Evolutionary conservation across 1,140 invertebrate genomes (phyloP).

Genomic region (Diabrotica undecimpunctata): DNA sequence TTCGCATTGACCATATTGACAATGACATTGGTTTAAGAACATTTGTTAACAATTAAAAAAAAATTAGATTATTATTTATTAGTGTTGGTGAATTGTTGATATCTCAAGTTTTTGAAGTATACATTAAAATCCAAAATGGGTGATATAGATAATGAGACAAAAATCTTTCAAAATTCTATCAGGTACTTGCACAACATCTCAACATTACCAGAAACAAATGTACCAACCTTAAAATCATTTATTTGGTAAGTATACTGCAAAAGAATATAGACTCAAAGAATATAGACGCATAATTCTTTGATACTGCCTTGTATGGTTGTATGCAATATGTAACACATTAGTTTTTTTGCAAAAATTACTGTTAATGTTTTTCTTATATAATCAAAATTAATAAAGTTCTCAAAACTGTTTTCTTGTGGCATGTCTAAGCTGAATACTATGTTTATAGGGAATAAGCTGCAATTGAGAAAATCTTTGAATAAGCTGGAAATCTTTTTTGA

Average conservation of each 20-base stretch:
- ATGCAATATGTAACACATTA: too few relatives aligned
- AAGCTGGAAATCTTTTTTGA: too few relatives aligned
- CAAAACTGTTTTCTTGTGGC: too few relatives aligned
- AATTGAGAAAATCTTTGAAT: too few relatives aligned
- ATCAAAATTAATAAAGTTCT: too few relatives aligned
- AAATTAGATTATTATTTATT: background rate
- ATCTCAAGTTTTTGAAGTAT: background rate
- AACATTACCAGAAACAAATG: background rate
- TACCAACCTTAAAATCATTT: conserved; percentile 15
- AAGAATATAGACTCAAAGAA: too few relatives aligned
- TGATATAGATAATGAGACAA: background rate
- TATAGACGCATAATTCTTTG: too few relatives aligned
- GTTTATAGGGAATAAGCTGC: too few relatives aligned
- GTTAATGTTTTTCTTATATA: background rate
- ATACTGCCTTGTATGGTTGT: too few relatives aligned
- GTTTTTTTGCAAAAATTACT: background rate
- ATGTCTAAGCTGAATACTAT: too few relatives aligned
- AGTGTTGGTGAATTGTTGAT: background rate
- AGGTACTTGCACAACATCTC: conserved; percentile 17
- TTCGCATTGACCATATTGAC: too few relatives aligned
- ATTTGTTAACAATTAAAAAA: background rate
- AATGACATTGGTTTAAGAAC: background rate
- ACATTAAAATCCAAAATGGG: background rate
- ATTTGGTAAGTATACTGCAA: conserved; percentile 16
- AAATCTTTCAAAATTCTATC: conserved; percentile 18